Evolutionary conservation across 2,888 invertebrate species (phyloP), one percentile per base, ranked within the genome.

Genomic region (Agonopterix heracliana): DNA sequence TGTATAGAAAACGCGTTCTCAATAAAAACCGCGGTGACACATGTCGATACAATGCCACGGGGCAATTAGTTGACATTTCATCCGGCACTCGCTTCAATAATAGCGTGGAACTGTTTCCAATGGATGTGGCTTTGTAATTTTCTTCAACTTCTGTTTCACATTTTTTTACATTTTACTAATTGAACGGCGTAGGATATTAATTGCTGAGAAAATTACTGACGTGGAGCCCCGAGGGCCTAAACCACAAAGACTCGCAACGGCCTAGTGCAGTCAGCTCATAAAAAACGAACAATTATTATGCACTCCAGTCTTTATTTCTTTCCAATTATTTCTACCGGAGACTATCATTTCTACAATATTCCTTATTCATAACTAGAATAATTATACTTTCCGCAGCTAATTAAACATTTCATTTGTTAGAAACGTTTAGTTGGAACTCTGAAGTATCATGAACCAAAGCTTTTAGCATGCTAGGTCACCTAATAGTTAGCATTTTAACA

Each of bases 151-250:
- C 71, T 77, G 76, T 78, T 75, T 79, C 64, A 70, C 72, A 71
- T 81, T 82, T 81, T 63, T 81, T 82, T 77, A 70, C 71, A 72
- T 78, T 78, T 75, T 69, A 74, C 78, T 81, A 81, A 83, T 81
- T 84, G 75, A 76, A 74, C 71, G 54, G 67, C 63, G 75, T 78
- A 72, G 71, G 68, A 70, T 75, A 82, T 83, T 83, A 84, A 85
- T 85, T 85, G 82, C 78, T 81, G 78, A 81, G 84, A 81, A 84
- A 85, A 84, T 83, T 79, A 75, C 81, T 61, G 66, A 55, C 62
- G 63, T 61, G 59, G 59, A 67, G 57, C 68, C 74, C 81, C 67
- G 58, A 59, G 75, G 83, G 77, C 66, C 76, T 74, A 76, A 80
- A 75, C 81, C 78, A 81, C 81, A 83, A 79, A 78, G 77, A 62